Evolutionary conservation across 2,888 invertebrate genomes (phyloP), one percentile per base, ranked within the genome.

Genomic region (Apamea epomidion): DNA sequence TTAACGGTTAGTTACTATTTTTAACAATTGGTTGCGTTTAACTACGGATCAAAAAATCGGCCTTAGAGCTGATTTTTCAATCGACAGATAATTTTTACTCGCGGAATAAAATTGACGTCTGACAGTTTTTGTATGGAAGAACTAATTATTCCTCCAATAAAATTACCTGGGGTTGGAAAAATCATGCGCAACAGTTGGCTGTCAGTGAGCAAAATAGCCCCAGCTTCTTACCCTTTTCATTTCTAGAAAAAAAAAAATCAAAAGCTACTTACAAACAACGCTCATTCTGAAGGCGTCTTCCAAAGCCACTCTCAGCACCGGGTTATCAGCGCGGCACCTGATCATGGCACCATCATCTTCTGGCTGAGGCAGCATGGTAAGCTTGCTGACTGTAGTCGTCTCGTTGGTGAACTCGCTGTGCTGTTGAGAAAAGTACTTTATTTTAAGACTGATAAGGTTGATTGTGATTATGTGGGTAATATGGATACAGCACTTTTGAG

Each of bases 271-370:
- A 99, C 99, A 99, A 93, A 99, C 98, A 84, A 99, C 98, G 93
- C 98, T 98, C 95, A 99, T 97, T 91, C 97, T 97, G 94, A 98
- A 98, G 74, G 98, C 98, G 94, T 99, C 99, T 93, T 99, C 99
- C 78, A 98, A 95, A 18, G 98, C 98, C 32, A 98, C 98, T 82
- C 98, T 97, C 84, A 99, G 97, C 87, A 98, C 97, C 2, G 98
- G 98, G 97, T 99, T 99, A 90, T 98, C 98, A 72, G 98, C 99
- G 82, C 98, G 97, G 93, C 99, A 99, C 91, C 98, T 98, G 91
- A 99, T 97, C 91, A 98, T 97, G 77, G 98, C 98, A 1, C 98
- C 98, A 92, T 99, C 98, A 93, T 99, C 99, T 89, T 98, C 98
- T 0, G 99, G 98, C 89, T 98, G 97, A 21, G 99, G 99, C 81